Conservation (phyloP, 2,888 invertebrate species). For the Apotomis betuletana region DNA sequence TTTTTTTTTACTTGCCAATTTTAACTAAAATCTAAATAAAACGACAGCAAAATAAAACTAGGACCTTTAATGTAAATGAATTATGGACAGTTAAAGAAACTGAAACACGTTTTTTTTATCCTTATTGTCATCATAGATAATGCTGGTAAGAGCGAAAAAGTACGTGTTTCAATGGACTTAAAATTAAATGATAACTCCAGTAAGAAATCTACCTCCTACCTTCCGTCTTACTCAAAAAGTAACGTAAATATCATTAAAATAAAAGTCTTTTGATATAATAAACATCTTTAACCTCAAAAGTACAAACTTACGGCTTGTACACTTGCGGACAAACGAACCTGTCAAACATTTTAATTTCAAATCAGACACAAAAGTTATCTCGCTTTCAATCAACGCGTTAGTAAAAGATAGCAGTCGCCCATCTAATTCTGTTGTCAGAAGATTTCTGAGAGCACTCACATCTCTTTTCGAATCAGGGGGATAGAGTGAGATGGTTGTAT, state of each 20-base stretch:
- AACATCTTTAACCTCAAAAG: not conserved
- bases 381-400: conserved; percentile 30
- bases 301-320: conserved; percentile 39
- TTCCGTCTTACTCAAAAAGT: conserved; percentile 10
- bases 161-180: too few relatives aligned
- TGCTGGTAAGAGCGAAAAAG: too few relatives aligned
- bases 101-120: too few relatives aligned
- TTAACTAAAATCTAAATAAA: too few relatives aligned
- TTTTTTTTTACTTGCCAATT: too few relatives aligned
- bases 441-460: conserved; percentile 15
- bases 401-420: conserved; percentile 28
- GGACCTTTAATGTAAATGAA: too few relatives aligned
- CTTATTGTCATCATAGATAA: too few relatives aligned
- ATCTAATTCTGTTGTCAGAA: conserved; percentile 32
- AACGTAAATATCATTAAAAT: not conserved
- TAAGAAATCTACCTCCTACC: too few relatives aligned
- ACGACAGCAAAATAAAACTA: too few relatives aligned
- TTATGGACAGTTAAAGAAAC: too few relatives aligned
- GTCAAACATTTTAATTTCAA: conserved; percentile 42
- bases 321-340: conserved; percentile 60
- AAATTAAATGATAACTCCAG: too few relatives aligned
- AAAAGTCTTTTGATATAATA: too few relatives aligned
- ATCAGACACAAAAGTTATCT: conserved; percentile 32
- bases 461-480: conserved; percentile 17
- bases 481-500: conserved; percentile 31